A percentile compares a stretch with the other conserved stretches of the same genome.
Conservation (phyloP, 2,113 vertebrate genomes). For the Apodemus speciosus region DNA sequence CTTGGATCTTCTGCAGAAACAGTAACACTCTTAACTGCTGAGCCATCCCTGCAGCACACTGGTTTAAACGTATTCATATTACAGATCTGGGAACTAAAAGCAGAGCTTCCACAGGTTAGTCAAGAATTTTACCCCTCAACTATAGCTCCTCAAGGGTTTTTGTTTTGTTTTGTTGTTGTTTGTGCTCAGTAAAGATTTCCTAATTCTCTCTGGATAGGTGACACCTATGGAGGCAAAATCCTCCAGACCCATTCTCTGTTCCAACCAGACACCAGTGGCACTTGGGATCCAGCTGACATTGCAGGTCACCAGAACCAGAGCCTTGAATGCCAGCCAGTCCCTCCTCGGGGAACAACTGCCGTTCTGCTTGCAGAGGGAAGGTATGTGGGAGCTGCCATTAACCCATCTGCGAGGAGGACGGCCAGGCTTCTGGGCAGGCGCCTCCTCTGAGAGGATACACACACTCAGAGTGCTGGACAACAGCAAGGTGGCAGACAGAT, state of each 20-base stretch:
- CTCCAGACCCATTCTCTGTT: background rate
- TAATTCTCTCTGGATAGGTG: background rate
- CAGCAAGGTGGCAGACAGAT: background rate
- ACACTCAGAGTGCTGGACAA: background rate
- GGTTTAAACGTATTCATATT: background rate
- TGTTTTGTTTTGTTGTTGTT: background rate
- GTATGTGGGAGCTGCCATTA: accelerated
- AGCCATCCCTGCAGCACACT: background rate
- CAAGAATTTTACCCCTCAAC: background rate
- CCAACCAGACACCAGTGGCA: background rate
- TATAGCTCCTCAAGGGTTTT: background rate
- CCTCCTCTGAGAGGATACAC: background rate
- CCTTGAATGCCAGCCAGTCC: background rate
- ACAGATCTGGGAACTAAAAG: background rate
- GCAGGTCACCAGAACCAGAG: no score
- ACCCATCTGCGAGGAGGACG: background rate
- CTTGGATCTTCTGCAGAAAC: background rate
- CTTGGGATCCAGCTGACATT: background rate
- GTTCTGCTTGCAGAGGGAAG: background rate
- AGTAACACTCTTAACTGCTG: background rate
- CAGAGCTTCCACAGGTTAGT: background rate
- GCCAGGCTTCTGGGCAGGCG: background rate
- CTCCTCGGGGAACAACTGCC: background rate
- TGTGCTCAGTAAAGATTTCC: background rate
- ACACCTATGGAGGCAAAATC: background rate